Conservation (phyloP, 2,888 invertebrate genomes). For the Brachylomia viminalis region DNA sequence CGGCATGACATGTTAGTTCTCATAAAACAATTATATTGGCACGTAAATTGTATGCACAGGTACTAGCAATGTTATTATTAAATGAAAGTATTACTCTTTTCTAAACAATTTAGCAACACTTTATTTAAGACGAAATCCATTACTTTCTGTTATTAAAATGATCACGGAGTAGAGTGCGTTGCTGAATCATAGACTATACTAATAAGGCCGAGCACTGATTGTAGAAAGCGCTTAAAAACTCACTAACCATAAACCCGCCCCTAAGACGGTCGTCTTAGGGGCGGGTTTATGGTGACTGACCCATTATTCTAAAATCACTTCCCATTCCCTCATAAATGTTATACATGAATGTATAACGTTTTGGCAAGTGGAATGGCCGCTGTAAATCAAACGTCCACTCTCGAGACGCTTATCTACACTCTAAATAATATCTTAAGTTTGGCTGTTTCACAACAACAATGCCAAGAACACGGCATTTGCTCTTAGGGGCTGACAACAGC, state of each 20-base stretch:
- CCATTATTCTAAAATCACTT: conserved; percentile 42
- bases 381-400: conserved; percentile 56
- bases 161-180: too few species aligned
- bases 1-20: conserved; percentile 4
- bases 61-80: too few species aligned
- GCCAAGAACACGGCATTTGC: conserved; percentile 44
- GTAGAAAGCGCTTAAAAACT: too few species aligned
- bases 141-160: too few species aligned
- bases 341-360: conserved; percentile 50
- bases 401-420: conserved; percentile 55
- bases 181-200: too few species aligned
- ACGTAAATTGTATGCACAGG: conserved; percentile 16
- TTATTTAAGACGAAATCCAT: too few species aligned
- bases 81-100: too few species aligned
- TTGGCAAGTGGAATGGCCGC: conserved; percentile 56
- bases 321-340: conserved; percentile 53
- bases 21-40: conserved; percentile 37
- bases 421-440: conserved; percentile 53
- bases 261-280: too few species aligned
- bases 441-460: conserved; percentile 53
- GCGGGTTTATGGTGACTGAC: too few species aligned
- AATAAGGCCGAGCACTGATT: too few species aligned
- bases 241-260: conserved; percentile 39
- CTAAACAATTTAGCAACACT: too few species aligned
- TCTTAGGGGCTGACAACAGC: too few species aligned